A percentile compares a stretch with the other conserved stretches of the same genome.
Conservation (phyloP, 2,113 vertebrate species). For the Chaenocephalus aceratus region DNA sequence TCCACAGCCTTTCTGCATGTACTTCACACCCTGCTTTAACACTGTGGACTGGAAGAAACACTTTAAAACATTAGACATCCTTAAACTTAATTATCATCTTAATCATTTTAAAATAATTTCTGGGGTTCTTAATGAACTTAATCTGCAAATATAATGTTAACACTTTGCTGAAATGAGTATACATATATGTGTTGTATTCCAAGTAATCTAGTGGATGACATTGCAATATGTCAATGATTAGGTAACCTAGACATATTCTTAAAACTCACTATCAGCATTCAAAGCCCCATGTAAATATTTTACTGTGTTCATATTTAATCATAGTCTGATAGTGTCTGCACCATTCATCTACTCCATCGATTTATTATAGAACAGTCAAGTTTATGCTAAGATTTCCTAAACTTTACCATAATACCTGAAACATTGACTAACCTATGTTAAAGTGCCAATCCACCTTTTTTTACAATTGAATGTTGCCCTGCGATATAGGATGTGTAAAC, state of each 20-base stretch:
- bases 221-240: constrained; percentile 1
- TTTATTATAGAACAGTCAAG: neutral
- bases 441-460: neutral
- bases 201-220: neutral
- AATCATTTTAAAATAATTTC: neutral
- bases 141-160: constrained; percentile 4
- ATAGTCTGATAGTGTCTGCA: neutral
- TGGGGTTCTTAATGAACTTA: constrained; percentile 8
- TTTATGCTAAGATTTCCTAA: neutral
- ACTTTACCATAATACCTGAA: neutral
- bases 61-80: constrained; percentile 1
- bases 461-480: no score
- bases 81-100: neutral
- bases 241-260: neutral
- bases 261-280: neutral
- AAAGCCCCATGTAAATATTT: neutral
- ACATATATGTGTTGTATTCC: neutral
- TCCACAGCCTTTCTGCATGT: constrained; percentile 25
- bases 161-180: neutral
- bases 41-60: constrained; percentile 2
- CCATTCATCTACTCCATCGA: neutral
- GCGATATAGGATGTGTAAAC: no score
- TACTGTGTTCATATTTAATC: neutral
- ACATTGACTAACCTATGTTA: neutral
- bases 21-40: neutral